A percentile compares a stretch with the other conserved stretches of the same genome.
These are phyloP conservation scores for Disparrhopalites patrizii DNA, from an alignment of 2,888 invertebrate species.

Conservation along the genomic window DNA sequence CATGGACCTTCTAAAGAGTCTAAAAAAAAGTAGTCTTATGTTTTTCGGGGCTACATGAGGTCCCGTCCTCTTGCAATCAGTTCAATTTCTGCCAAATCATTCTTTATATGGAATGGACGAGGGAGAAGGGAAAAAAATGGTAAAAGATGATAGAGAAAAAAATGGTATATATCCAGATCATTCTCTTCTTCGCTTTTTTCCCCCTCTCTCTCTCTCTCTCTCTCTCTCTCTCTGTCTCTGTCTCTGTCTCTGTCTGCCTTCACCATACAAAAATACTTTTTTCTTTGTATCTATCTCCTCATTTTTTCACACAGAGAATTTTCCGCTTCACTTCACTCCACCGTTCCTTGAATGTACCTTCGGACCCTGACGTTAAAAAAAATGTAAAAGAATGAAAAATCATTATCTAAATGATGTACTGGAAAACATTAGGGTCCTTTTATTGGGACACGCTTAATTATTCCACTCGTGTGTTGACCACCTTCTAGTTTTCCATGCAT, in stretches of 20 bases:
- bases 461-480: conserved; percentile 30
- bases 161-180: conserved; percentile 6
- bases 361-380: too few species aligned
- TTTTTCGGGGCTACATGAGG: conserved; percentile 15
- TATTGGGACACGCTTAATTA: conserved; percentile 31
- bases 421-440: conserved; percentile 22
- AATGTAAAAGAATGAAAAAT: conserved; percentile 18
- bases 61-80: conserved; percentile 20
- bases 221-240: too few species aligned
- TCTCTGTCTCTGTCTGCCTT: too few species aligned
- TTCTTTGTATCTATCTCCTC: conserved; percentile 9
- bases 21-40: not conserved
- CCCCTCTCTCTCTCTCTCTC: too few species aligned
- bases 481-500: conserved; percentile 3
- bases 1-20: conserved; percentile 20
- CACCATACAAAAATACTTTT: too few species aligned
- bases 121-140: conserved; percentile 3
- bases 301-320: conserved; percentile 28
- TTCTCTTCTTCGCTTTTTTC: not conserved
- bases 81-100: conserved; percentile 32
- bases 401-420: conserved; percentile 27
- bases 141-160: not conserved
- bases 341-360: too few species aligned
- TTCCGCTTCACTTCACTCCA: conserved; percentile 26
- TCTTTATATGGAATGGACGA: conserved; percentile 16